Evolutionary conservation across 2,113 vertebrate species (phyloP).

Genomic region (Benitochromis conjunctus): DNA sequence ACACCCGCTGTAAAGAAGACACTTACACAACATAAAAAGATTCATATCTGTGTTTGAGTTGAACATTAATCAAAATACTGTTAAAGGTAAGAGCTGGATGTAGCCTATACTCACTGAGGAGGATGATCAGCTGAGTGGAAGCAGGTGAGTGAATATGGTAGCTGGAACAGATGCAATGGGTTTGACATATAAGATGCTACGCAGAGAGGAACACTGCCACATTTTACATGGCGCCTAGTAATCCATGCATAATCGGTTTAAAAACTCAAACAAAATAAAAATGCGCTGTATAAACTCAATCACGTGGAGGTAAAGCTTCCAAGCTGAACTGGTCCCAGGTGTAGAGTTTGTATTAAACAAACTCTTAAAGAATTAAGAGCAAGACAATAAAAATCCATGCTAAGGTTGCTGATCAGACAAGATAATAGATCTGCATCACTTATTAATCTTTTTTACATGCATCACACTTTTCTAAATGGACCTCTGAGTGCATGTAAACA

Average conservation of each 20-base stretch:
- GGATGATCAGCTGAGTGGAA: background rate
- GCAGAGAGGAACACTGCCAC: background rate
- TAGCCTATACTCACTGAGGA: background rate
- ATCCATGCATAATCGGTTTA: background rate
- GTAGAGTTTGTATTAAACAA: background rate
- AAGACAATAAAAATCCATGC: background rate
- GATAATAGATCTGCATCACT: background rate
- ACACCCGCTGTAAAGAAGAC: background rate
- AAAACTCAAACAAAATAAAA: background rate
- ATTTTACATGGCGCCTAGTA: background rate
- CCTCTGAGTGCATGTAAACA: background rate
- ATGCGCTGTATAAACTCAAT: background rate
- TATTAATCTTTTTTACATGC: background rate
- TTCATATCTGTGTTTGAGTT: background rate
- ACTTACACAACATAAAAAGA: background rate
- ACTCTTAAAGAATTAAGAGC: background rate
- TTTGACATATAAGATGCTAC: background rate
- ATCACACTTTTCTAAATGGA: background rate
- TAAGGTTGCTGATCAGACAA: background rate
- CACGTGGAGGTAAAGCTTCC: background rate
- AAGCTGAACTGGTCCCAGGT: background rate
- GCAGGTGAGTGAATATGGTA: background rate
- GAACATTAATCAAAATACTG: no score
- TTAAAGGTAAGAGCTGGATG: background rate
- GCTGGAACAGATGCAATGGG: background rate